Evolutionary conservation across 1,140 invertebrate genomes (phyloP).

Genomic region (Saccostrea cuccullata): DNA sequence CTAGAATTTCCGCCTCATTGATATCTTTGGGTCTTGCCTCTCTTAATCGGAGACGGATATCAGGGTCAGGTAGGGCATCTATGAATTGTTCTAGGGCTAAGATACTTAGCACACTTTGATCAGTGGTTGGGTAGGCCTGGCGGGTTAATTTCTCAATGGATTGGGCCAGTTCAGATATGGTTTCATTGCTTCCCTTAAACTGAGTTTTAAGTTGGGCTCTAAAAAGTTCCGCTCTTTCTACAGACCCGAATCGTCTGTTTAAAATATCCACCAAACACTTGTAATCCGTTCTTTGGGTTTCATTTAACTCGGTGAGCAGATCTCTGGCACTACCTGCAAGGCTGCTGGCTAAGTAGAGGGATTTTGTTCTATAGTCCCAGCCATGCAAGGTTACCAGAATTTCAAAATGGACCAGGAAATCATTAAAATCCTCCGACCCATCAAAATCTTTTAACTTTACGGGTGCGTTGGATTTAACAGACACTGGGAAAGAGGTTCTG

Average conservation of each 20-base stretch:
- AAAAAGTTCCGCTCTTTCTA: slow-evolving; percentile 39
- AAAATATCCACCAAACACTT: slow-evolving; percentile 17
- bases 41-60: slow-evolving; percentile 40
- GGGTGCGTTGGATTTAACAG: not conserved
- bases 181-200: slow-evolving; percentile 1
- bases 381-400: slow-evolving; percentile 38
- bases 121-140: too few species aligned
- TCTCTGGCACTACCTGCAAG: slow-evolving; percentile 24
- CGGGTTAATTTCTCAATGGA: slow-evolving; percentile 44
- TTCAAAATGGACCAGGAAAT: slow-evolving; percentile 39
- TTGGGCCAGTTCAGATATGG: slow-evolving; percentile 45
- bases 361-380: slow-evolving; percentile 33
- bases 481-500: not conserved
- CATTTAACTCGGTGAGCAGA: slow-evolving; percentile 36
- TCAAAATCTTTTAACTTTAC: not conserved
- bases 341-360: slow-evolving; percentile 41
- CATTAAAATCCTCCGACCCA: slow-evolving; percentile 11
- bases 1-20: slow-evolving; percentile 22
- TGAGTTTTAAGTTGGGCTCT: slow-evolving; percentile 40
- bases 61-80: slow-evolving; percentile 23
- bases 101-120: too few species aligned
- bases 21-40: slow-evolving; percentile 35
- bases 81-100: too few species aligned
- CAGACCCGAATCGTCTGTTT: slow-evolving; percentile 35
- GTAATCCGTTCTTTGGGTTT: slow-evolving; percentile 20